These are phyloP conservation scores for Paramacrobiotus metropolitanus DNA, from an alignment of 1,140 invertebrate genomes.

Conservation along the genomic window DNA sequence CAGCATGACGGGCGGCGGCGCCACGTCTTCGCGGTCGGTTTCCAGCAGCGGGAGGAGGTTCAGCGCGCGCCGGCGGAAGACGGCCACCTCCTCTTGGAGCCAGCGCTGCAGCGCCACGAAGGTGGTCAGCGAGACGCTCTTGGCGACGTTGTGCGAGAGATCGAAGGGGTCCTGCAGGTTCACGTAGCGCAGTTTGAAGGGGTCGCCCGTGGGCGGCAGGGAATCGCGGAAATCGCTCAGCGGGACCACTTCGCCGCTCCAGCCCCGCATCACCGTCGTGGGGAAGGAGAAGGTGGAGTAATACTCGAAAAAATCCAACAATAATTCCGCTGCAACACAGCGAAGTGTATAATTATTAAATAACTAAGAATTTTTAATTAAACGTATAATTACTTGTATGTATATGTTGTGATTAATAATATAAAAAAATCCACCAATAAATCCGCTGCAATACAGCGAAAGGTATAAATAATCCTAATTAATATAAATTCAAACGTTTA, in stretches of 20 bases:
- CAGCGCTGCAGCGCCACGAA: not conserved
- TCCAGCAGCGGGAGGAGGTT: not conserved
- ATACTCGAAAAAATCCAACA: conserved; percentile 50
- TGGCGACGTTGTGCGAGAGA: not conserved
- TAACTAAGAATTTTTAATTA: too few species aligned
- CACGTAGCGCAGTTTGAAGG: not conserved
- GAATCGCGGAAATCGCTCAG: not conserved
- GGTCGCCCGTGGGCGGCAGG: not conserved
- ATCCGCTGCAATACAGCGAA: too few species aligned
- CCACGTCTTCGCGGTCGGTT: not conserved
- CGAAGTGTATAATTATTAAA: too few species aligned
- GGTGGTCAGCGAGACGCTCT: not conserved
- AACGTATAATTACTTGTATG: too few species aligned
- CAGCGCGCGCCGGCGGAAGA: not conserved
- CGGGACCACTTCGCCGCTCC: conserved; percentile 26
- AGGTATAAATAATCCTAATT: too few species aligned
- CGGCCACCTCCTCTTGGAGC: not conserved
- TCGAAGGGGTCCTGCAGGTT: not conserved
- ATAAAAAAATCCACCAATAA: too few species aligned
- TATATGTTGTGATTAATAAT: too few species aligned
- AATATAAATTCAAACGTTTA: too few species aligned
- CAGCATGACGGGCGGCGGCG: not conserved
- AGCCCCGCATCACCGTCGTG: conserved; percentile 41
- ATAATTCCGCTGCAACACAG: conserved; percentile 21
- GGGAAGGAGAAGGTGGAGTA: conserved; percentile 50